Evolutionary conservation across 2,797 vertebrate species (phyloP), one percentile per base, ranked within the genome.

Genomic region (Pseudochromis fuscus): DNA sequence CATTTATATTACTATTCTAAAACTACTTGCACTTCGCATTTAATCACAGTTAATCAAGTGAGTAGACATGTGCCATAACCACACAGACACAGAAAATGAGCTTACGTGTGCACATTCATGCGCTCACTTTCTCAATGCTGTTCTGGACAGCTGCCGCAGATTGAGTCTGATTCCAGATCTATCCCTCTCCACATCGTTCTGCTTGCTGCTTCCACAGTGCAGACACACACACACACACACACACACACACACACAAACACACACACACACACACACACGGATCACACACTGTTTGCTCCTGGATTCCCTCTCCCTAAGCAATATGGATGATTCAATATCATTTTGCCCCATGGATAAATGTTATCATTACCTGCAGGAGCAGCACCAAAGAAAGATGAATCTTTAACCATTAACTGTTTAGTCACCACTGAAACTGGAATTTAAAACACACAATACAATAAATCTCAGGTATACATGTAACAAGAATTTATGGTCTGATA

Each of bases 61-160:
- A n/a, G n/a, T n/a, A n/a, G n/a, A n/a, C n/a, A n/a, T n/a, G n/a
- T n/a, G n/a, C n/a, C n/a, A n/a, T n/a, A n/a, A n/a, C n/a, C 12
- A 42, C 18, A 19, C 44, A 48, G 21, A 48, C 46, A 48, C 11
- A 55, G 27, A 33, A 23, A 28, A 77, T 52, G 64, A 84, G 81
- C 79, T 77, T 31, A 19, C 16, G 48, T 35, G 21, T 53, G 63
- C 76, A 74, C 56, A 55, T 55, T 53, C 79, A 69, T 31, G 68
- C 65, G 24, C 66, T 67, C 69, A n/a, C 51, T 76, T 57, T 71
- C 65, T 72, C 50, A 79, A 86, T 75, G 65, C 64, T 30, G 51
- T 35, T 31, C 64, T 86, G 81, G 81, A 76, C 25, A 1, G 53
- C 61, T 72, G 83, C 84, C 82, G 82, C 28, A 55, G 71, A 77